Base-by-base conservation (phyloP, 2,888 invertebrate genomes). In the Chironomus riparius region DNA sequence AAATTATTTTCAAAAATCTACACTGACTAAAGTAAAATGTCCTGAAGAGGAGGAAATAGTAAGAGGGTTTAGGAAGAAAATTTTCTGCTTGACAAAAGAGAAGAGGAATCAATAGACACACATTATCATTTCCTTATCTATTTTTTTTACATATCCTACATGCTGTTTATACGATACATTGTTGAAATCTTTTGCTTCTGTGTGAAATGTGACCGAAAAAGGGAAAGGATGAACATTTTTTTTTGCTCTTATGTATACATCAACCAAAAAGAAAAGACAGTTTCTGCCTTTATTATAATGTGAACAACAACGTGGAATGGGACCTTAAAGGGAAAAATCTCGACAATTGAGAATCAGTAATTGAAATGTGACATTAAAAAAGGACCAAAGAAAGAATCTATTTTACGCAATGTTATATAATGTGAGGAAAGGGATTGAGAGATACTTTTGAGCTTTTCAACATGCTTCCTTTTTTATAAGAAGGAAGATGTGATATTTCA, bases 341-440 rank as follows among this genome's bases (percentile, higher is more conserved):
- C 70, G 56, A 70, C 70, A 70, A 70, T 70, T 0, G 70, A 56
- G n/a, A 50, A 70, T 70, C 22, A 56, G 48, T 70, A 70, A 70
- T 70, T 70, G 70, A 70, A 70, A 70, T 70, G 50, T 70, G 70
- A 50, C 50, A 70, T 70, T 50, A 70, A 22, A 70, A 70, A 70
- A 56, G 70, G 56, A 56, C 56, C 18, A 56, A 56, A 18, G 56
- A 56, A 18, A 18, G 18, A 56, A 56, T 56, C 15, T 18, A 56
- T 56, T 56, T 56, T 56, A 56, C 56, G 56, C 56, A 56, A 56
- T 15, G 18, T 56, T 18, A 56, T 56, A 38, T 38, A 38, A 18
- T 56, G 56, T 18, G 18, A 56, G 56, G 5, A 18, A 56, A 56
- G 56, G 56, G 56, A 18, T 56, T 50, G 6, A 18, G 56, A 56